A percentile compares a stretch with the other conserved stretches of the same genome.
Conservation (phyloP, 2,113 vertebrate genomes). For the Bungarus multicinctus region DNA sequence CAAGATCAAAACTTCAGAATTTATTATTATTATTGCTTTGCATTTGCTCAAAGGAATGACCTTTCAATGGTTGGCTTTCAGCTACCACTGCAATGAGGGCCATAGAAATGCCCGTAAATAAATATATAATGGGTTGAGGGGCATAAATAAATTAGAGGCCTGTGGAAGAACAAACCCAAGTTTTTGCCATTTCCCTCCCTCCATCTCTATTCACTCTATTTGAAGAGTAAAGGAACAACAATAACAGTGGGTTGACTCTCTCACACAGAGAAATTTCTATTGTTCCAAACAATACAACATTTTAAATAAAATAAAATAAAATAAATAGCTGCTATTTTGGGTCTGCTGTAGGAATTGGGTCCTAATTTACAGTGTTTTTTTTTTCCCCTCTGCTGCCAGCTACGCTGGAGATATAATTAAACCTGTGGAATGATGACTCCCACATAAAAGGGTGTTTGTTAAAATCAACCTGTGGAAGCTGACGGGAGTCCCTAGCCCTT, state of each 20-base stretch:
- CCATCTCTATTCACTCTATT: neutral
- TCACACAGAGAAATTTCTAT: neutral
- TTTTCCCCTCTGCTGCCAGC: neutral
- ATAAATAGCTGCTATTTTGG: neutral
- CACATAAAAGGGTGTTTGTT: no score
- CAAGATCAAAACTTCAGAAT: neutral
- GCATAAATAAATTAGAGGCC: neutral
- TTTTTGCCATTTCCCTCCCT: neutral
- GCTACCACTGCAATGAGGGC: neutral
- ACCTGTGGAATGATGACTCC: neutral
- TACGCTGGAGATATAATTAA: neutral
- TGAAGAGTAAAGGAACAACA: neutral
- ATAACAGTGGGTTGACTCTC: neutral
- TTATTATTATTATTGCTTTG: neutral
- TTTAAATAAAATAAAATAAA: constrained; percentile 8
- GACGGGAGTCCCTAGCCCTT: no score
- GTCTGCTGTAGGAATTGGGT: neutral
- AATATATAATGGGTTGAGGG: neutral
- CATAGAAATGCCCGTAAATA: constrained; percentile 13
- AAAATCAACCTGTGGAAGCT: no score
- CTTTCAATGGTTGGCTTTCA: constrained; percentile 5
- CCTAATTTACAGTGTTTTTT: neutral
- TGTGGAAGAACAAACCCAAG: neutral
- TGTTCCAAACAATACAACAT: neutral
- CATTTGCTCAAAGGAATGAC: neutral